Conservation (phyloP, 2,888 invertebrate genomes). For the Drosophila buzzatii region DNA sequence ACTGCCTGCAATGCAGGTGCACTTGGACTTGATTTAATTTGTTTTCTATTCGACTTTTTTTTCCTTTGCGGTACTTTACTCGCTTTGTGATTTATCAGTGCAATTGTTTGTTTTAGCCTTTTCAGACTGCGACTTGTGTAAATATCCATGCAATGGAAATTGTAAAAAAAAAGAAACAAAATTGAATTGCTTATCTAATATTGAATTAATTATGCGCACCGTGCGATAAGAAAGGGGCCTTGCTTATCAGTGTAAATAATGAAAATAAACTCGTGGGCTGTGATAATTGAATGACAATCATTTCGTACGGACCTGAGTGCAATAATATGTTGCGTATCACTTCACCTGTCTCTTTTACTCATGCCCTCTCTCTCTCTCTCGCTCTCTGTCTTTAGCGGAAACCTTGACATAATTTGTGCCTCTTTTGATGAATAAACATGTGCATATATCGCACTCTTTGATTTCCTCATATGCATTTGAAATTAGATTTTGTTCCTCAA, state of each 20-base stretch:
- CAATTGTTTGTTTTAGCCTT: constrained; percentile 16
- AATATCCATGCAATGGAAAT: neutral
- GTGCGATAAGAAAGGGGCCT: constrained; percentile 32
- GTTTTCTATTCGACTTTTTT: neutral
- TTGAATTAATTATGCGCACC: constrained; percentile 35
- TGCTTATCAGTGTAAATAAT: constrained; percentile 46
- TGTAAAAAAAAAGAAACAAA: neutral
- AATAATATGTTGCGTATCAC: neutral
- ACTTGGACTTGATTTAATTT: constrained; percentile 11
- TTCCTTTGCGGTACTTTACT: neutral
- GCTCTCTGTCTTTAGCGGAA: constrained; percentile 10
- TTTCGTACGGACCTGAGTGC: constrained; percentile 11
- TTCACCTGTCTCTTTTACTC: neutral
- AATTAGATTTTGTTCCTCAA: constrained; percentile 11
- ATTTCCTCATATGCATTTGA: constrained; percentile 34
- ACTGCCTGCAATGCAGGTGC: constrained; percentile 3
- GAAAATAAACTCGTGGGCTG: neutral
- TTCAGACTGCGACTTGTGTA: constrained; percentile 12
- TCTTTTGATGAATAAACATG: constrained; percentile 31
- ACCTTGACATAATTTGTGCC: constrained; percentile 48
- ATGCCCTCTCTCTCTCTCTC: neutral
- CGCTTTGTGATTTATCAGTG: constrained; percentile 10
- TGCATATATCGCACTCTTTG: constrained; percentile 15
- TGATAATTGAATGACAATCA: constrained; percentile 25
- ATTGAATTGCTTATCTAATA: constrained; percentile 29